A percentile compares a stretch with the other conserved stretches of the same genome.
Evolutionary conservation across 2,888 invertebrate genomes (phyloP).

Genomic region (Hemistola chrysoprasaria): DNA sequence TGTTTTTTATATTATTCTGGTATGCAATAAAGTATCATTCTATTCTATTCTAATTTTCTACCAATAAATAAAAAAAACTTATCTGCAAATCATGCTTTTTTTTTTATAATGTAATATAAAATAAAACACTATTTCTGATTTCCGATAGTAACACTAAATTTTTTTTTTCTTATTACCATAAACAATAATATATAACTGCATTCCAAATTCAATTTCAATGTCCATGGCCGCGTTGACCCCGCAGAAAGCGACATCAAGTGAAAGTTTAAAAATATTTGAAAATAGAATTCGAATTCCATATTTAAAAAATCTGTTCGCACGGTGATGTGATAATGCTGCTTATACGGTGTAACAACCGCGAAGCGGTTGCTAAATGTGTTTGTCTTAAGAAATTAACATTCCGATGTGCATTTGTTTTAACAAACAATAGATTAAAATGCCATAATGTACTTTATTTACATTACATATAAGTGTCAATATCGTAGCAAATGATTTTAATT

Average conservation of each 20-base stretch:
- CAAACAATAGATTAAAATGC: no score
- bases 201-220: constrained; percentile 47
- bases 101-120: no score
- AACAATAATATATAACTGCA: constrained; percentile 31
- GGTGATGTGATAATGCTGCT: constrained; percentile 55
- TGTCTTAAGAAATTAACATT: constrained; percentile 48
- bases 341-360: constrained; percentile 52
- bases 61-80: no score
- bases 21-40: no score
- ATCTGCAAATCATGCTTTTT: no score
- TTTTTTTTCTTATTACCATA: neutral
- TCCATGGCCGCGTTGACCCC: constrained; percentile 46
- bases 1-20: no score
- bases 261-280: constrained; percentile 49
- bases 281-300: constrained; percentile 50
- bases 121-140: no score
- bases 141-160: no score
- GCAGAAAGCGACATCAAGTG: constrained; percentile 58
- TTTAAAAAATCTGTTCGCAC: constrained; percentile 51
- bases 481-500: no score
- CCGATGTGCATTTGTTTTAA: constrained; percentile 13
- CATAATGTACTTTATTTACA: no score
- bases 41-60: no score
- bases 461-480: no score
- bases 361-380: constrained; percentile 52